phyloP scores from a whole-genome alignment of 2,113 vertebrate species.

The Oplegnathus fasciatus region DNA sequence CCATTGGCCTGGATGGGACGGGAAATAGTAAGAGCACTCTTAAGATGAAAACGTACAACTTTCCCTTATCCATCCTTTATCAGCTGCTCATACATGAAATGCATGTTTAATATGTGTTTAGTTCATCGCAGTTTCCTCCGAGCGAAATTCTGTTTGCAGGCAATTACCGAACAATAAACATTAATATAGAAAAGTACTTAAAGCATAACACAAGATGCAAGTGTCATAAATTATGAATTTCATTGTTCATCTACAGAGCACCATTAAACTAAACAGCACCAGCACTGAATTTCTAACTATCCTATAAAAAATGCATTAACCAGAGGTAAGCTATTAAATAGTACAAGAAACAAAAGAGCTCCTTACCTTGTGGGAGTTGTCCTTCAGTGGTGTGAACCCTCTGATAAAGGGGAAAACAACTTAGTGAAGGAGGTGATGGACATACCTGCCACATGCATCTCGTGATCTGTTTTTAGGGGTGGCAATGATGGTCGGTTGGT shows the following conservation, averaged over 20 bases:
- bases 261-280: constrained; percentile 54
- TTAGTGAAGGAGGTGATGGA: not conserved
- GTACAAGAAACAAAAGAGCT: constrained; percentile 36
- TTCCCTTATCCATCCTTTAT: constrained; percentile 43
- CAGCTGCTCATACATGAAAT: constrained; percentile 42
- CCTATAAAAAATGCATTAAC: constrained; percentile 62
- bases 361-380: not conserved
- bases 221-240: constrained; percentile 63
- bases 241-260: constrained; percentile 39
- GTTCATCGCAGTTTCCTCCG: not conserved
- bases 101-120: constrained; percentile 42
- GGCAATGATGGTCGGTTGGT: not conserved
- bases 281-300: constrained; percentile 45
- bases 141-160: constrained; percentile 7
- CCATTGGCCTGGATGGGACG: constrained; percentile 72
- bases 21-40: constrained; percentile 70
- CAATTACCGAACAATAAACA: constrained; percentile 47
- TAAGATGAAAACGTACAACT: constrained; percentile 56
- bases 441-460: not conserved
- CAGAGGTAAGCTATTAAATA: constrained; percentile 38
- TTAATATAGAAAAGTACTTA: constrained; percentile 49
- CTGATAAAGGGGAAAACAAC: not conserved
- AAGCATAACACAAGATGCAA: constrained; percentile 25
- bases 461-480: not conserved
- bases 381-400: not conserved